A percentile compares a stretch with the other conserved stretches of the same genome.
phyloP scores from a whole-genome alignment of 1,140 invertebrate genomes.

The Tribolium castaneum region DNA sequence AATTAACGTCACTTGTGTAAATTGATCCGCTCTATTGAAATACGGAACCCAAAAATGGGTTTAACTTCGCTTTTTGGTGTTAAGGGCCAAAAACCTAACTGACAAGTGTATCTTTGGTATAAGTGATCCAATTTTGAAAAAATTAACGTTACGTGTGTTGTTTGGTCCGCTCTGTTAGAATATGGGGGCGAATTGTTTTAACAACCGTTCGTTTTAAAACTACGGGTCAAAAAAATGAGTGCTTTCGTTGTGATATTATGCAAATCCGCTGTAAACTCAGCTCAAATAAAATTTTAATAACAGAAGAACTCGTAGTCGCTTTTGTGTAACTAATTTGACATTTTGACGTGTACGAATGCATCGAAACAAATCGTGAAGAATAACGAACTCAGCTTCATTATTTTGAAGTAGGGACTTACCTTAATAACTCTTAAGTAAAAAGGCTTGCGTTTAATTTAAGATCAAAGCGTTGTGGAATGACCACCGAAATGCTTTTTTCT shows the following conservation, averaged over 20 bases:
- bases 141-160: too few species aligned
- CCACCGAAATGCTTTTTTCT: background rate
- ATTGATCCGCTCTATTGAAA: too few species aligned
- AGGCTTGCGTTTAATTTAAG: constrained; percentile 1
- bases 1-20: too few species aligned
- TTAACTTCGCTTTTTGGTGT: too few species aligned
- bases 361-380: constrained; percentile 5
- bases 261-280: background rate
- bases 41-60: too few species aligned
- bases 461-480: constrained; percentile 13
- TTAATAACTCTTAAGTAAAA: constrained; percentile 2
- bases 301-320: background rate
- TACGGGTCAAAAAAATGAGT: too few species aligned
- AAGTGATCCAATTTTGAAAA: too few species aligned
- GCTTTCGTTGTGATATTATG: background rate
- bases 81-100: too few species aligned
- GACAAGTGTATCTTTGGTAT: too few species aligned
- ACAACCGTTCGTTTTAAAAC: too few species aligned
- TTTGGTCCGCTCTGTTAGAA: too few species aligned
- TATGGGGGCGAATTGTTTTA: too few species aligned
- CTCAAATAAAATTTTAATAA: background rate
- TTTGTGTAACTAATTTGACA: constrained; percentile 4
- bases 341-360: background rate
- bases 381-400: constrained; percentile 12
- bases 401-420: background rate